Conservation (phyloP, 1,140 invertebrate species). For the Onthophagus taurus region DNA sequence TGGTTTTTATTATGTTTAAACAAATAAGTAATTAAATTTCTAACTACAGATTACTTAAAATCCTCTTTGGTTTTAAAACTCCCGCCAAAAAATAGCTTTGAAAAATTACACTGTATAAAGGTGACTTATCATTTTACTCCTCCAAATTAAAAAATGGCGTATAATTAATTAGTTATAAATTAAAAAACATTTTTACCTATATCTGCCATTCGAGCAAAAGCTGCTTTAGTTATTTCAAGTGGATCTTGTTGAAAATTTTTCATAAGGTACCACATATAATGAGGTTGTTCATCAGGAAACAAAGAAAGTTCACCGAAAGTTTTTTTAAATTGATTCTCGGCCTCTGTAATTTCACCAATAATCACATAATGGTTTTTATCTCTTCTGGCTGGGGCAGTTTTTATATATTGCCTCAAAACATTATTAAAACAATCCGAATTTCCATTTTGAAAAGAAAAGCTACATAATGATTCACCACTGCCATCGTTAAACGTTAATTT, state of each 20-base stretch:
- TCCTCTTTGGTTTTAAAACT: too few relatives aligned
- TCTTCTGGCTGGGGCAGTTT: slow-evolving; percentile 54
- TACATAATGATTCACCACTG: slow-evolving; percentile 63
- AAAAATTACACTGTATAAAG: too few relatives aligned
- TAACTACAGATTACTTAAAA: too few relatives aligned
- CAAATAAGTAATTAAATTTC: too few relatives aligned
- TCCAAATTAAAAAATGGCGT: too few relatives aligned
- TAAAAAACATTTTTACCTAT: slow-evolving; percentile 45
- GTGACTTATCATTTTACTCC: too few relatives aligned
- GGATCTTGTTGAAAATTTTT: slow-evolving; percentile 64
- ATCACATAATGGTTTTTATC: slow-evolving; percentile 64
- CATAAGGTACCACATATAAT: slow-evolving; percentile 60
- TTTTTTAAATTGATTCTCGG: slow-evolving; percentile 60
- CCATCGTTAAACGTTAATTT: slow-evolving; percentile 62
- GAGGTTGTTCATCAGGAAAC: slow-evolving; percentile 57
- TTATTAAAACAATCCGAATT: slow-evolving; percentile 72
- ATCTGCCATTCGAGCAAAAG: slow-evolving; percentile 77
- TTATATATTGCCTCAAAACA: slow-evolving; percentile 48
- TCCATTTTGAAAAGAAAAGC: slow-evolving; percentile 77
- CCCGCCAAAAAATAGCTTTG: too few relatives aligned
- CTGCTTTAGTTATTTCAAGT: slow-evolving; percentile 69
- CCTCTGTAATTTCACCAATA: slow-evolving; percentile 43
- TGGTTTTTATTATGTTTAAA: too few relatives aligned
- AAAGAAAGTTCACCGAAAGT: slow-evolving; percentile 80
- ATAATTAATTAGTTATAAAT: too few relatives aligned